Evolutionary conservation across 1,140 invertebrate species (phyloP), one percentile per base, ranked within the genome.

Genomic region (Babylonia areolata): DNA sequence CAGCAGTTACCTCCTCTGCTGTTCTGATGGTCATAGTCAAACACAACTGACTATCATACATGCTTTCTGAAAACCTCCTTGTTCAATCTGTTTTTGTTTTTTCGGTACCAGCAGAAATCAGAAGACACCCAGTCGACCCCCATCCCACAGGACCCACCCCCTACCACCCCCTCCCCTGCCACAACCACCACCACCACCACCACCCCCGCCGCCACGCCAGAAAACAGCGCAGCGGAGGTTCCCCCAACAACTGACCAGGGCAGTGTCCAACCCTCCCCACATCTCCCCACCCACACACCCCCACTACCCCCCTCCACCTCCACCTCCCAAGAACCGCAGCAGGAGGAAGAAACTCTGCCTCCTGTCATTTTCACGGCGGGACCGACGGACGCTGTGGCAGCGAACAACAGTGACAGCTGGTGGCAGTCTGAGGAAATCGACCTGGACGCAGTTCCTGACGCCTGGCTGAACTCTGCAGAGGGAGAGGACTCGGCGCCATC

Each of bases 351-450:
- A 79, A 71, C 37, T 42, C 3, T 80, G 79, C 20, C 1, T 31
- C 51, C 3, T 20, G n/a, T 31, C 39, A 33, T 31, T 40, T 75
- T 54, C 85, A n/a, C n/a, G n/a, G n/a, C n/a, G n/a, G n/a, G n/a
- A n/a, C n/a, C n/a, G n/a, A n/a, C 46, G 46, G 17, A 17, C 46
- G 31, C 39, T 37, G 28, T 42, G 37, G 9, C 42, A 39, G 46
- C 28, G 42, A 35, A 31, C 51, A 81, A 39, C 77, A 20, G 11
- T 40, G 77, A 39, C 77, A 20, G 11, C 64, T 69, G 35, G 39
- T 69, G 73, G 37, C 35, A 84, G 37, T 71, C 64, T 11, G 82
- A 84, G 28, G n/a, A 35, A 17, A 84, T 84, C 31, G 82, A 84
- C 40, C 69, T 84, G n/a, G 82, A 84, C 31, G 42, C 39, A 1